These are phyloP conservation scores for Pristionchus fissidentatus DNA, from an alignment of 2,888 invertebrate genomes.

Conservation along the genomic window DNA sequence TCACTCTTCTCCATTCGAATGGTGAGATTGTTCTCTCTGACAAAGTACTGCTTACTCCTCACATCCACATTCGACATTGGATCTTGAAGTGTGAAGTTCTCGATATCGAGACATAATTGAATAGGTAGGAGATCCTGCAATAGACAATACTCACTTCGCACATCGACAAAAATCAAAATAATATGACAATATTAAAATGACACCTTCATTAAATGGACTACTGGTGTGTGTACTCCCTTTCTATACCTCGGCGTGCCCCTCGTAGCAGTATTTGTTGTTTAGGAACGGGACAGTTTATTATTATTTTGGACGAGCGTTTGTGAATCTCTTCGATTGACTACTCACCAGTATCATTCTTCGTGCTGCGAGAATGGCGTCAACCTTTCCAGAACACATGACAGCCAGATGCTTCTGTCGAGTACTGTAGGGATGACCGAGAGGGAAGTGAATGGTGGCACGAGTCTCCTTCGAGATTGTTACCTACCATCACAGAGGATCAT, in stretches of 20 bases:
- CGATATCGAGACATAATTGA: conserved; percentile 43
- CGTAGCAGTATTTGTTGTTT: too few relatives aligned
- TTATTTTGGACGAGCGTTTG: too few relatives aligned
- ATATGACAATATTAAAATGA: not conserved
- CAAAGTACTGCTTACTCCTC: conserved; percentile 29
- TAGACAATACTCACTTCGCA: not conserved
- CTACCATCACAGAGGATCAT: not conserved
- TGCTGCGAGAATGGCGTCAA: conserved; percentile 28
- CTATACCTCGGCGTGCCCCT: too few relatives aligned
- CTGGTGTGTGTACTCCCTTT: too few relatives aligned
- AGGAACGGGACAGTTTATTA: too few relatives aligned
- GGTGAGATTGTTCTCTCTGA: conserved; percentile 27
- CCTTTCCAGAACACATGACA: conserved; percentile 43
- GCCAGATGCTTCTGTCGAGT: conserved; percentile 36
- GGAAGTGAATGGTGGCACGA: conserved; percentile 45
- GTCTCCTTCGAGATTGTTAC: conserved; percentile 45
- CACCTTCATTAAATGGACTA: not conserved
- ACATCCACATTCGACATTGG: not conserved
- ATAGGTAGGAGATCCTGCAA: conserved; percentile 32
- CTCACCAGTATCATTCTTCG: conserved; percentile 42
- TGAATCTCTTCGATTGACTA: too few relatives aligned
- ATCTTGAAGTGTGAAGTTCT: conserved; percentile 3
- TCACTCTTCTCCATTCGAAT: conserved; percentile 48
- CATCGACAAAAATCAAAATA: not conserved
- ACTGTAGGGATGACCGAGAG: conserved; percentile 14